A percentile compares a stretch with the other conserved stretches of the same genome.
These are phyloP conservation scores for Kryptolebias marmoratus DNA, from an alignment of 2,113 vertebrate species.

Conservation along the genomic window DNA sequence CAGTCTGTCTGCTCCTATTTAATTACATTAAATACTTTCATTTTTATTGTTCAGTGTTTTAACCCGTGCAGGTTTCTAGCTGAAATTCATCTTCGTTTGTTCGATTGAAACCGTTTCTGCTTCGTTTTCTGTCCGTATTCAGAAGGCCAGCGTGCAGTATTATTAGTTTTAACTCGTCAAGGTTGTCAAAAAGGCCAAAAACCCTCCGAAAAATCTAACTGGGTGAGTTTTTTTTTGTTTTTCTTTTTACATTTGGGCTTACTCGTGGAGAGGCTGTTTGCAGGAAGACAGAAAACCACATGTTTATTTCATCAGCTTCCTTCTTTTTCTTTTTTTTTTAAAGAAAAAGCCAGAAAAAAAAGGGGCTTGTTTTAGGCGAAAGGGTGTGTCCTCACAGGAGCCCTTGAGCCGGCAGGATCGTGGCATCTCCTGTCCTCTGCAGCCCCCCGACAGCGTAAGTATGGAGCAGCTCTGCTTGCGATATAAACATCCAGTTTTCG, in stretches of 20 bases:
- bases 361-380: constrained; percentile 45
- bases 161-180: not conserved
- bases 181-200: not conserved
- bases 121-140: not conserved
- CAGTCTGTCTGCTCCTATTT: too few relatives aligned
- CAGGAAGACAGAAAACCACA: constrained; percentile 1
- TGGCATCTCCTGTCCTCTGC: constrained; percentile 28
- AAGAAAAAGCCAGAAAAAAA: constrained; percentile 7
- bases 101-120: too few relatives aligned
- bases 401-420: constrained; percentile 17
- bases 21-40: too few relatives aligned
- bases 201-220: not conserved
- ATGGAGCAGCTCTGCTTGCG: not conserved
- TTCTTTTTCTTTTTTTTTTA: constrained; percentile 39
- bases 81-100: too few relatives aligned
- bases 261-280: not conserved
- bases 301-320: constrained; percentile 3
- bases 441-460: constrained; percentile 2
- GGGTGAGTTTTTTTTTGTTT: not conserved
- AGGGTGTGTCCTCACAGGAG: constrained; percentile 29
- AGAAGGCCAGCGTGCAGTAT: not conserved
- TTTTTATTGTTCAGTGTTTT: too few relatives aligned
- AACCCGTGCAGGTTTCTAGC: too few relatives aligned
- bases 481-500: not conserved
- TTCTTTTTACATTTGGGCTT: not conserved